phyloP scores from a whole-genome alignment of 2,888 invertebrate species.

The Drosophila robusta region DNA sequence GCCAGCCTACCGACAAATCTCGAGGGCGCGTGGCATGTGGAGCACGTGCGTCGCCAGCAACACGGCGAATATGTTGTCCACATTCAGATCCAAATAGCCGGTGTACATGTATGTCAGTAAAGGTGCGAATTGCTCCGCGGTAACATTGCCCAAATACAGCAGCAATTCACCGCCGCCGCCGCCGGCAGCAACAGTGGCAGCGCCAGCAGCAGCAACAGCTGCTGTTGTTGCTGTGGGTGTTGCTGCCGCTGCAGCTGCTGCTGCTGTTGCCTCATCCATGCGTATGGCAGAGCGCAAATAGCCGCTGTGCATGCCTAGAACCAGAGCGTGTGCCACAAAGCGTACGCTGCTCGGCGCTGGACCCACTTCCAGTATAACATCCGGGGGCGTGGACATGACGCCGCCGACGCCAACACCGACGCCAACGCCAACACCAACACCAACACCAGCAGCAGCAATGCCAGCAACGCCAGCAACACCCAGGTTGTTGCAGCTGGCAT shows the following conservation, averaged over 20 bases:
- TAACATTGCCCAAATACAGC: conserved; percentile 87
- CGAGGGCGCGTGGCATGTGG: conserved; percentile 90
- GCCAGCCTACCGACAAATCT: conserved; percentile 86
- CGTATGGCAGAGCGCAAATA: conserved; percentile 89
- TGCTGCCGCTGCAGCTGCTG: conserved; percentile 26
- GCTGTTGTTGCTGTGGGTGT: conserved; percentile 21
- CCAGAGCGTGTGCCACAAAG: conserved; percentile 89
- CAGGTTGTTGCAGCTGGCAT: conserved; percentile 8
- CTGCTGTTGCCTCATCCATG: conserved; percentile 76
- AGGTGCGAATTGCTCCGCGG: conserved; percentile 88
- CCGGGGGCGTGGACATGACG: conserved; percentile 86
- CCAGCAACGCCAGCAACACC: conserved; percentile 1
- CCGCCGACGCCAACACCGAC: conserved; percentile 16
- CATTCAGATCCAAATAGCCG: conserved; percentile 89
- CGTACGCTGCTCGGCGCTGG: conserved; percentile 87
- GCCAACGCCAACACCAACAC: conserved; percentile 1
- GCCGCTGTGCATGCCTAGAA: conserved; percentile 89
- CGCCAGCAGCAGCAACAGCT: conserved; percentile 10
- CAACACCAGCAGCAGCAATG: conserved; percentile 17
- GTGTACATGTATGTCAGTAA: conserved; percentile 91
- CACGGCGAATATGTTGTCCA: conserved; percentile 90
- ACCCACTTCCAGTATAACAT: conserved; percentile 88
- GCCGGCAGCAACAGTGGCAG: conserved; percentile 3
- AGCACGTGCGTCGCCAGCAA: conserved; percentile 90
- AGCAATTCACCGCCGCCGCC: conserved; percentile 62